Evolutionary conservation across 1,140 invertebrate genomes (phyloP).

Genomic region (Pantala flavescens): DNA sequence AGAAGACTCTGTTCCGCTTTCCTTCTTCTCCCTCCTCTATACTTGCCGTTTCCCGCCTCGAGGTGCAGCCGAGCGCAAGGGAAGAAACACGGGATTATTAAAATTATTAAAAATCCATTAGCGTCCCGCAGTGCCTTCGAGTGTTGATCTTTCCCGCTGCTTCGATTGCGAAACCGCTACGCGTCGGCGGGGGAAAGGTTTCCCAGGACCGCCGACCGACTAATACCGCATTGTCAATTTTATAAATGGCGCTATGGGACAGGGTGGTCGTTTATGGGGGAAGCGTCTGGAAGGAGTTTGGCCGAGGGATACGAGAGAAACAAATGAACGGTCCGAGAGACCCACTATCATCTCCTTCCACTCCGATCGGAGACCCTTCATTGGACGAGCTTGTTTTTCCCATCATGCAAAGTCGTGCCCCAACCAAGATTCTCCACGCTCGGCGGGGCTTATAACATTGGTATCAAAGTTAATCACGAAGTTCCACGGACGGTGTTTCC

Average conservation of each 20-base stretch:
- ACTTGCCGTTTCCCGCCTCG: not conserved
- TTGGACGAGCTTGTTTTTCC: not conserved
- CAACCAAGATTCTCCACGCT: constrained; percentile 4
- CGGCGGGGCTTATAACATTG: constrained; percentile 1
- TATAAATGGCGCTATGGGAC: not conserved
- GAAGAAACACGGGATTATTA: constrained; percentile 9
- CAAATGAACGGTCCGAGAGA: not conserved
- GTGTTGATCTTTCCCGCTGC: constrained; percentile 3
- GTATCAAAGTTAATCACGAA: constrained; percentile 10
- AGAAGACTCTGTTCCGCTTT: not conserved
- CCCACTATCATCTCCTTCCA: constrained; percentile 1
- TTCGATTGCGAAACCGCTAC: not conserved
- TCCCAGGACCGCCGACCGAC: not conserved
- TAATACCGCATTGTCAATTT: not conserved
- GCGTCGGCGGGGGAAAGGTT: not conserved
- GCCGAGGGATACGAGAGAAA: not conserved
- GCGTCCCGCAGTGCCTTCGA: not conserved
- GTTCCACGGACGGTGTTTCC: not conserved
- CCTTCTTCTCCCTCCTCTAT: not conserved
- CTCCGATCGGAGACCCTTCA: not conserved
- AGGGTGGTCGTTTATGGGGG: constrained; percentile 2
- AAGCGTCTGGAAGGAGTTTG: not conserved
- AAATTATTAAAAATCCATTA: constrained; percentile 11
- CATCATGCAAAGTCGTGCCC: constrained; percentile 7
- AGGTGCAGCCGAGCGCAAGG: not conserved